Evolutionary conservation across 2,888 invertebrate genomes (phyloP), one percentile per base, ranked within the genome.

Genomic region (Clistopyga incitator): DNA sequence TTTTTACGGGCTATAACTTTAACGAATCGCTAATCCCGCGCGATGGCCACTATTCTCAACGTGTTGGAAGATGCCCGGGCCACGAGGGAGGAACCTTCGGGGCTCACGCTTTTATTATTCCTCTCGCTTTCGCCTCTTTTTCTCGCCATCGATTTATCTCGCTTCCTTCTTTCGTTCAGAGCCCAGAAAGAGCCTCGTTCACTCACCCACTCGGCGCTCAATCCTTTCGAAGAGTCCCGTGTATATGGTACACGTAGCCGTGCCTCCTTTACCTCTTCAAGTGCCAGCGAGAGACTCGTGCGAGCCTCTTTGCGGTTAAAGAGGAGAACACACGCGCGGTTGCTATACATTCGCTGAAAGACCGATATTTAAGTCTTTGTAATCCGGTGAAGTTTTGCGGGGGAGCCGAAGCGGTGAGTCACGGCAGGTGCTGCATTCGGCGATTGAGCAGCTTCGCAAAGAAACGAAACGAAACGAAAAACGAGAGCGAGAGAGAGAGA

Each of bases 301-400:
- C 81, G 75, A 78, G 74, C 72, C 70, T 76, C 87, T 86, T 87
- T 87, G 85, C 86, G 87, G 81, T 85, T 81, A 72, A 81, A 78
- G 81, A 81, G 84, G 71, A 70, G 81, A 78, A 75, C 77, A 54
- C 74, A 78, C 70, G 75, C 78, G 65, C 82, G 64, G n/a, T n/a
- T n/a, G 82, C 87, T 88, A 89, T 89, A 88, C 88, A 90, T 90
- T 89, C 87, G 88, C 85, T 75, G 86, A 88, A 89, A 89, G 90
- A 89, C 88, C 89, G 89, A 90, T 90, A 92, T 91, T 92, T 91
- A 91, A 91, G 91, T 90, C 91, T 91, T 92, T 91, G 91, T 91
- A 91, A 91, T 92, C 91, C 89, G 88, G 87, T 83, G 78, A 90
- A 90, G 88, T 92, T 92, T 91, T 90, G 91, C 92, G 92, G 92